Base-by-base conservation (phyloP, 2,888 invertebrate species). In the Noctua comes region DNA sequence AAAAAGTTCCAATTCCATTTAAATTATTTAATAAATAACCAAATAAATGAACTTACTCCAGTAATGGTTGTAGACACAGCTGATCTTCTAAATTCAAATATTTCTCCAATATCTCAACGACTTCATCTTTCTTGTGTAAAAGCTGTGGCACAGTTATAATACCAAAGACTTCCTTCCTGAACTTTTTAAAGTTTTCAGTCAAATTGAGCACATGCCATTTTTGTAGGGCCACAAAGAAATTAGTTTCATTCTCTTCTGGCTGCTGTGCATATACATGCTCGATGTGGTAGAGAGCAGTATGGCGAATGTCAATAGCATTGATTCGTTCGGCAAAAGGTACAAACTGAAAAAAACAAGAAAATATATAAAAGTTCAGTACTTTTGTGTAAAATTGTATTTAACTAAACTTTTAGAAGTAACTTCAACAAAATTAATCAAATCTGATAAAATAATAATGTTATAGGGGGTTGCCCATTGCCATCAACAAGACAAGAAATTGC, bases 151-250 rank as follows among this genome's bases (percentile, higher is more conserved):
- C 97, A 1, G 98, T 99, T 2, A 99, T 97, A 84, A 98, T 97
- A 64, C 97, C 97, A 81, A 97, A 97, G 6, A 99, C 97, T 92
- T 98, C 98, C 86, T 97, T 98, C 83, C 98, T 97, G 90, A 99
- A 98, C 74, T 97, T 97, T 69, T 97, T 97, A 93, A 98, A 99
- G 91, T 98, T 98, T 88, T 98, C 98, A 0, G 99, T 98, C 83
- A 99, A 97, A 95, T 99, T 99, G 40, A 99, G 97, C 4, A 98
- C 98, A 91, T 98, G 97, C 99, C 99, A 99, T 97, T 99, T 99
- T 84, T 98, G 97, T 40, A 99, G 93, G 0, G 98, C 97, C 93
- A 98, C 97, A 89, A 98, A 97, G 93, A 99, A 99, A 92, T 98
- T 98, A 0, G 99, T 98, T 91, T 98, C 98, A 73, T 97, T 96